Base-by-base conservation (phyloP, 1,140 invertebrate genomes). In the Aporrectodea caliginosa region DNA sequence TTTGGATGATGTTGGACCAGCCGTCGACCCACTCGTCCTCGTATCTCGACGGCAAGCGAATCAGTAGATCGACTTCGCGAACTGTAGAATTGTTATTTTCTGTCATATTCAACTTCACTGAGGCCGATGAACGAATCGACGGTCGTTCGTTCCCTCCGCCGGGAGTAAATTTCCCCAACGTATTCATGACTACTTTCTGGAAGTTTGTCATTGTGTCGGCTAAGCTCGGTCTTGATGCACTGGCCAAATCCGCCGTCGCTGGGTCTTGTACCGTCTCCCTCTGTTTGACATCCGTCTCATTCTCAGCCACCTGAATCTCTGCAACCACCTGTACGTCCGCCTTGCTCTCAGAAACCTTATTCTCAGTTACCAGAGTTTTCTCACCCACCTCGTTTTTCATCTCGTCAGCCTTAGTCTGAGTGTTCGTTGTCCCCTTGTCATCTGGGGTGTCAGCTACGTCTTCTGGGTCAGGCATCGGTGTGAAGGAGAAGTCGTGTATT, bases 401-500 rank as follows among this genome's bases (percentile, higher is more conserved):
- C 22, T 12, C 43, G 6, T 58, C 43, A 22, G 43, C 6, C 22
- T 58, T 58, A 58, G 6, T 58, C 43, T 58, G 43, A 6, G 22
- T 12, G 43, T 6, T 58, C 43, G 43, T 58, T 58, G 43, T 58
- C 43, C 43, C 22, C 22, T 58, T 58, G 43, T 12, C 6, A 58
- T 58, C 6, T 58, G 6, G 22, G 43, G n/a, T n/a, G n/a, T n/a
- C n/a, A n/a, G n/a, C n/a, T n/a, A n/a, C n/a, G n/a, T n/a, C 22
- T 58, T 58, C 43, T 6, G 43, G 43, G 43, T 58, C 43, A 58
- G 43, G 43, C 43, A 58, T 6, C 43, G 43, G 43, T 58, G 22
- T 12, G 43, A 58, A 81, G 33, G 76, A 35, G 27, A 81, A 75
- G 31, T 81, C 80, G 72, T 74, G 77, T 33, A 86, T 83, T 6